Percentiles rank a stretch among this genome's conserved stretches.
phyloP scores from a whole-genome alignment of 2,888 invertebrate genomes.

The Drosophila peninsularis region DNA sequence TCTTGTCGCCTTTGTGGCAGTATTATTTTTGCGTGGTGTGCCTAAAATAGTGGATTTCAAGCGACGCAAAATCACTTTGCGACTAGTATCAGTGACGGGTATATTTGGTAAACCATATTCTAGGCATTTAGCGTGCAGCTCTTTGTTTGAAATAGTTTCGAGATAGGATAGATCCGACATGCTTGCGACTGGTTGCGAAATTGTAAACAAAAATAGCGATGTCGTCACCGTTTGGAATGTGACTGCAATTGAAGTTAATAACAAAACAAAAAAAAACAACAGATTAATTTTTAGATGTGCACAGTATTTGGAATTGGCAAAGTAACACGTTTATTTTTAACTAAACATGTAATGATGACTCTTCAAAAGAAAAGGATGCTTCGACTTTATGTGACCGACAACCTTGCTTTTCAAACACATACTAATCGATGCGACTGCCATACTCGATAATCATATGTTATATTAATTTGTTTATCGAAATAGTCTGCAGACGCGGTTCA shows the following conservation, averaged over 20 bases:
- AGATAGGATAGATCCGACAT: conserved; percentile 68
- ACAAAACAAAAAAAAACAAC: not conserved
- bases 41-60: conserved; percentile 72
- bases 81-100: conserved; percentile 82
- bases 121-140: conserved; percentile 76
- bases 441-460: conserved; percentile 7
- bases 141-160: conserved; percentile 78
- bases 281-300: not conserved
- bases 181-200: conserved; percentile 48
- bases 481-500: not conserved
- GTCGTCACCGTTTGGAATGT: conserved; percentile 52
- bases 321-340: not conserved
- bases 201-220: conserved; percentile 54
- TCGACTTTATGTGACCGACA: not conserved
- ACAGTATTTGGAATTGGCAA: too few species aligned
- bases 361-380: not conserved
- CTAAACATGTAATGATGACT: not conserved
- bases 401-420: conserved; percentile 12
- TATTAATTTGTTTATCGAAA: conserved; percentile 9
- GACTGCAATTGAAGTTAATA: conserved; percentile 21
- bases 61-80: conserved; percentile 77
- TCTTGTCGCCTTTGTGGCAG: conserved; percentile 57
- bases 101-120: conserved; percentile 82
- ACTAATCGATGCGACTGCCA: conserved; percentile 3
- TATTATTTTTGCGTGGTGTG: conserved; percentile 40